Conservation (phyloP, 2,113 vertebrate species). For the Zosterops borbonicus region DNA sequence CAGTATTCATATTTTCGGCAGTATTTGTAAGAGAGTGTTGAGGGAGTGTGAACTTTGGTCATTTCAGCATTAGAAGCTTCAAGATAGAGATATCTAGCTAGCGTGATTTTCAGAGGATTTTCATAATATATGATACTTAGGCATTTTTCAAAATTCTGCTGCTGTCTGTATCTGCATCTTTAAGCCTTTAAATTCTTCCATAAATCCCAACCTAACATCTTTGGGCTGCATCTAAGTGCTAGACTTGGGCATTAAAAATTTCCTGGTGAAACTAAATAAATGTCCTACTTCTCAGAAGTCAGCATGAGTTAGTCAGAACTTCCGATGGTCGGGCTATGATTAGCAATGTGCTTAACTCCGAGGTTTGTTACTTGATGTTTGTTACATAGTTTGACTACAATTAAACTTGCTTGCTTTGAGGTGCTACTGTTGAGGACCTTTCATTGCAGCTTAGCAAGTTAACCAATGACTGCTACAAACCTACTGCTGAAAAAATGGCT, state of each 20-base stretch:
- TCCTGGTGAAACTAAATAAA: neutral
- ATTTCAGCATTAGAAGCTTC: neutral
- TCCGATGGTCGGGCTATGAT: neutral
- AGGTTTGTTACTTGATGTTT: neutral
- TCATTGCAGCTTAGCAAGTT: neutral
- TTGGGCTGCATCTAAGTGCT: neutral
- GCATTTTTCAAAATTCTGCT: conserved; percentile 23
- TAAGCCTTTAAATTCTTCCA: conserved; percentile 31
- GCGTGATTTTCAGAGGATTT: conserved; percentile 32
- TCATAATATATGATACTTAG: neutral
- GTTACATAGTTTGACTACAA: neutral
- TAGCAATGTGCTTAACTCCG: neutral
- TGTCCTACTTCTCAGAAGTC: neutral
- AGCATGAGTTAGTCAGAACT: neutral
- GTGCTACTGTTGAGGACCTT: neutral
- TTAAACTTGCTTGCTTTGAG: neutral
- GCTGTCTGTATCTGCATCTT: neutral
- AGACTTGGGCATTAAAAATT: neutral
- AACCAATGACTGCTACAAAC: neutral
- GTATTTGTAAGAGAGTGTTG: neutral
- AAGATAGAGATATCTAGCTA: neutral
- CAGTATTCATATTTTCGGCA: conserved; percentile 5
- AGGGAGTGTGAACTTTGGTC: neutral
- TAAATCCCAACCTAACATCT: conserved; percentile 42
- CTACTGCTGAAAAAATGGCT: neutral